Conservation (phyloP, 2,888 invertebrate genomes). For the Prosapia bicincta region DNA sequence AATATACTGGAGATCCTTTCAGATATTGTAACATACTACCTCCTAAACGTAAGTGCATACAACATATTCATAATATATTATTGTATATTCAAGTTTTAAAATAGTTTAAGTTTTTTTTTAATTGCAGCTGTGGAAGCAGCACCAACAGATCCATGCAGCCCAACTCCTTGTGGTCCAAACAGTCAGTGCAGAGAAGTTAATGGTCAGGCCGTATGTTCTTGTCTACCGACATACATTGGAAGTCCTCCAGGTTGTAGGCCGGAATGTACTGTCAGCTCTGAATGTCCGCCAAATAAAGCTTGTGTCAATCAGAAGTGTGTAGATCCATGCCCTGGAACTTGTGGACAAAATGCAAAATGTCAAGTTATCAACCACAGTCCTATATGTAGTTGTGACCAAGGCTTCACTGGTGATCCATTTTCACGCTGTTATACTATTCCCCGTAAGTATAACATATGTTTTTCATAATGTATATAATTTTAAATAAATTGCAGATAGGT, state of each 20-base stretch:
- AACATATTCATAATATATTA: too few relatives aligned
- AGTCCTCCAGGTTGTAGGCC: slow-evolving; percentile 71
- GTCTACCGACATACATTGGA: slow-evolving; percentile 64
- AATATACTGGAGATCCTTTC: slow-evolving; percentile 72
- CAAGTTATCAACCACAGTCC: slow-evolving; percentile 55
- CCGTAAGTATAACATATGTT: slow-evolving; percentile 19
- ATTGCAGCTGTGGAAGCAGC: slow-evolving; percentile 36
- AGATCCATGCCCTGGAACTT: slow-evolving; percentile 61
- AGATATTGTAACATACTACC: slow-evolving; percentile 53
- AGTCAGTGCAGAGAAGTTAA: slow-evolving; percentile 64
- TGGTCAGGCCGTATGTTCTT: slow-evolving; percentile 63
- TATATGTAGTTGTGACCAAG: slow-evolving; percentile 52
- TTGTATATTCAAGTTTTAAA: too few relatives aligned
- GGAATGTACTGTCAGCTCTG: slow-evolving; percentile 62
- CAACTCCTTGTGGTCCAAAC: slow-evolving; percentile 67
- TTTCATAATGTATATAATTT: too few relatives aligned
- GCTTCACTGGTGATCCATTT: slow-evolving; percentile 54
- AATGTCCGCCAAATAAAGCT: slow-evolving; percentile 58
- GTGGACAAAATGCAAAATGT: slow-evolving; percentile 55
- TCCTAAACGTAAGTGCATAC: slow-evolving; percentile 45
- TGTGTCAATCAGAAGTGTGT: slow-evolving; percentile 62
- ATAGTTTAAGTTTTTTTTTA: too few relatives aligned
- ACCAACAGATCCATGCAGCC: slow-evolving; percentile 55
- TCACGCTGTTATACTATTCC: slow-evolving; percentile 45
- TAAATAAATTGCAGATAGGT: too few relatives aligned